Percentiles rank a stretch among this genome's conserved stretches.
Conservation (phyloP, 2,113 vertebrate species). For the Cricetomys ansorgei region DNA sequence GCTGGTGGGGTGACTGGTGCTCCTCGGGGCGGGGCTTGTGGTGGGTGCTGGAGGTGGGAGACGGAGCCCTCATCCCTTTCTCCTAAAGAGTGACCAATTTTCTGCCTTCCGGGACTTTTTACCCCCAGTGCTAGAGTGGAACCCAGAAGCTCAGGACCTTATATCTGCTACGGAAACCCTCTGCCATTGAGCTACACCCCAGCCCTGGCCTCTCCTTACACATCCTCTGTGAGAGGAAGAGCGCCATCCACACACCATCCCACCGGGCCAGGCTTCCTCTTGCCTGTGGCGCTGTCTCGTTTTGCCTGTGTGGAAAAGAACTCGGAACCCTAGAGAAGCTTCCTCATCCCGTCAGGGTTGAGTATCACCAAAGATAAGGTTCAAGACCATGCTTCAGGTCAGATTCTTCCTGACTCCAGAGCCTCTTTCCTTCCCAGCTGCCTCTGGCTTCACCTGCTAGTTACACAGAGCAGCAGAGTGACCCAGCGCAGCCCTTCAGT, state of each 20-base stretch:
- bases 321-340: not conserved
- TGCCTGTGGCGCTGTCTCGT: rapidly evolving
- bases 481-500: not conserved
- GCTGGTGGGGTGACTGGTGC: not conserved
- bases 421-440: not conserved
- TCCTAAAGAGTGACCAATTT: not conserved
- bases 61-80: not conserved
- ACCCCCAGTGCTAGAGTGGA: not conserved
- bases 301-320: not conserved
- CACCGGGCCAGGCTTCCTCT: rapidly evolving
- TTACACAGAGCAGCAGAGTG: not conserved
- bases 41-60: not conserved
- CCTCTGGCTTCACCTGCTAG: not conserved
- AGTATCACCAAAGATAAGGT: not conserved
- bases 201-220: not conserved
- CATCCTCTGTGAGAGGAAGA: not conserved
- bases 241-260: rapidly evolving
- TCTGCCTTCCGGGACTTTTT: not conserved
- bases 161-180: not conserved
- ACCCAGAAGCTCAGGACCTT: not conserved
- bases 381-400: not conserved
- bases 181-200: not conserved
- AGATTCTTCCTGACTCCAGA: not conserved
- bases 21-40: not conserved
- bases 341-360: rapidly evolving